These are phyloP conservation scores for Strix occidentalis DNA, from an alignment of 2,797 vertebrate species.

Conservation along the genomic window DNA sequence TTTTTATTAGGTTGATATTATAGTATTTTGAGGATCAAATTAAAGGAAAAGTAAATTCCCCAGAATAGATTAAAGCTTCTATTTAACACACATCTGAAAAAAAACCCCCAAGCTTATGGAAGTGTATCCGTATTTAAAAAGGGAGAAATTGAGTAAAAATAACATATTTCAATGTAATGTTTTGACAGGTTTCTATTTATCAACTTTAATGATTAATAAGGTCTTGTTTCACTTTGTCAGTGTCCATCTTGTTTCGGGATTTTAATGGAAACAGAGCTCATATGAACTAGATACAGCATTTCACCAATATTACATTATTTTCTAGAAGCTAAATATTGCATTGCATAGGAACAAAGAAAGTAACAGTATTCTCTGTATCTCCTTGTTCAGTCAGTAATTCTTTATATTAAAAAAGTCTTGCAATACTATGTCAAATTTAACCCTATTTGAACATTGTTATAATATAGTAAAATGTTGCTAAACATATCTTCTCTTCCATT, in stretches of 20 bases:
- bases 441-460: neutral
- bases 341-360: neutral
- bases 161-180: neutral
- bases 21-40: neutral
- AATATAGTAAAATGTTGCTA: neutral
- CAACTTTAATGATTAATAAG: neutral
- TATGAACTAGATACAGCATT: neutral
- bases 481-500: slow-evolving; percentile 5
- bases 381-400: neutral
- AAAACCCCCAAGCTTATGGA: neutral
- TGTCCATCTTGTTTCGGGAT: neutral
- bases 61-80: neutral
- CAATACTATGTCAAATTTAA: slow-evolving; percentile 33
- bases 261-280: neutral
- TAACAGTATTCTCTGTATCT: neutral
- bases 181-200: neutral
- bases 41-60: neutral
- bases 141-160: neutral
- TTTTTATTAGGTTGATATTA: neutral
- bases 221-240: neutral
- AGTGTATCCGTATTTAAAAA: neutral
- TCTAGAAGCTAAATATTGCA: slow-evolving; percentile 13
- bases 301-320: neutral
- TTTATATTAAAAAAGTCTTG: neutral
- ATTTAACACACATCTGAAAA: neutral